Percentiles rank a stretch among this genome's conserved stretches.
Conservation (phyloP, 1,140 invertebrate genomes). For the Dendrolimus punctatus region DNA sequence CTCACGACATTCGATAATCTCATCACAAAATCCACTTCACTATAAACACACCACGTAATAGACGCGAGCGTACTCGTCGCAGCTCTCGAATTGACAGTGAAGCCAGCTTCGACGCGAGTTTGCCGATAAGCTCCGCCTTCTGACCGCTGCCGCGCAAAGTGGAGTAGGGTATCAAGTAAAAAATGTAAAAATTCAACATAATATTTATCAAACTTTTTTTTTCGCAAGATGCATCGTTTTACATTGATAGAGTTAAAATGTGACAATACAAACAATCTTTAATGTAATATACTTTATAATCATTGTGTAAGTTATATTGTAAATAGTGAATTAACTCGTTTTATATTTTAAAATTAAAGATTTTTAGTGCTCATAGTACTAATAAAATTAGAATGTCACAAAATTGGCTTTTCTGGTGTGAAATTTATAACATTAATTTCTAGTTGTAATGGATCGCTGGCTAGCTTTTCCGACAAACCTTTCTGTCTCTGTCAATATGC, state of each 20-base stretch:
- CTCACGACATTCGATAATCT: conserved; percentile 67
- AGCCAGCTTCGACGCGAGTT: conserved; percentile 68
- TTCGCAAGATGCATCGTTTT: too few species aligned
- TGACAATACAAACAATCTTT: too few species aligned
- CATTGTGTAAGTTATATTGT: too few species aligned
- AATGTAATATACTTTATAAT: too few species aligned
- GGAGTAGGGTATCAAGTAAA: conserved; percentile 48
- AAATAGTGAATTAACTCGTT: too few species aligned
- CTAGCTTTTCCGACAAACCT: conserved; percentile 44
- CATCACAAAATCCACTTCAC: conserved; percentile 68
- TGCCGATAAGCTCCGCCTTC: conserved; percentile 71
- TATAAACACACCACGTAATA: conserved; percentile 71
- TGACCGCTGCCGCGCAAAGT: conserved; percentile 71
- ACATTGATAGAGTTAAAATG: too few species aligned
- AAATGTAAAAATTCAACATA: conserved; percentile 14
- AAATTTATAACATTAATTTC: conserved; percentile 1
- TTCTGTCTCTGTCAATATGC: conserved; percentile 35
- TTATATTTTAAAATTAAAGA: too few species aligned
- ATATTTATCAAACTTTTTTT: too few species aligned
- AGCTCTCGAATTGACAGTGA: conserved; percentile 72
- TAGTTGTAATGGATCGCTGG: conserved; percentile 38
- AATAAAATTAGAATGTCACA: background rate
- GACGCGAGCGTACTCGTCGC: conserved; percentile 68
- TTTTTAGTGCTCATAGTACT: background rate
- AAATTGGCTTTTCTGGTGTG: background rate